Evolutionary conservation across 2,113 vertebrate genomes (phyloP), one percentile per base, ranked within the genome.

Genomic region (Prinia subflava): DNA sequence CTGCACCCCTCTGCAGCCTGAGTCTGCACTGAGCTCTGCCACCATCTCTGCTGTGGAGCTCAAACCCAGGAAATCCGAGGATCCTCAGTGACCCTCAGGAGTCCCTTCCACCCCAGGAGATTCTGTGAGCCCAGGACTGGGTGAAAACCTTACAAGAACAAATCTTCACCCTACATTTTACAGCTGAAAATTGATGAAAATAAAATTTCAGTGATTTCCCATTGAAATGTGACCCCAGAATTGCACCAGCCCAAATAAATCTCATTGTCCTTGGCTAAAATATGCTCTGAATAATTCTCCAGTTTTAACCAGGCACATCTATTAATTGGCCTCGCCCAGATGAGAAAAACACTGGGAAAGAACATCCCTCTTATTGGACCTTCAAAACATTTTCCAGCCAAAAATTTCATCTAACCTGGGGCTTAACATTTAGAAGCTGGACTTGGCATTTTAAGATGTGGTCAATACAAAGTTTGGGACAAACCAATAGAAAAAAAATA

Each of bases 301-400:
- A 62, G 23, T 27, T 59, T 46, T 70, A 76, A 83, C 35, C 27
- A 35, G 70, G 78, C 70, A 63, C 67, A 83, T 53, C 67, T 33
- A 82, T 46, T 87, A 52, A 83, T 50, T 0, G 10, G 62, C 75
- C 67, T 84, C 55, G 63, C 39, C 50, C 59, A 83, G 67, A 87
- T 68, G 79, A 90, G 79, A 83, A 94, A 90, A 94, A 60, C 86
- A 95, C 35, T 21, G 53, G 65, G 76, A 74, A 95, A 65, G 44
- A 90, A 71, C 70, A 76, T n/a, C 41, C 27, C 14, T 67, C 50
- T 39, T 65, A 76, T 85, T 52, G 19, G 74, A 82, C 63, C 75
- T 91, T 71, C 78, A 50, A 44, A 92, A 81, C 30, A 60, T 75
- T 94, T 95, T 89, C 90, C 76, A 93, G 39, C 31, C 63, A 69